Evolutionary conservation across 2,888 invertebrate genomes (phyloP).

Genomic region (Automeris io): DNA sequence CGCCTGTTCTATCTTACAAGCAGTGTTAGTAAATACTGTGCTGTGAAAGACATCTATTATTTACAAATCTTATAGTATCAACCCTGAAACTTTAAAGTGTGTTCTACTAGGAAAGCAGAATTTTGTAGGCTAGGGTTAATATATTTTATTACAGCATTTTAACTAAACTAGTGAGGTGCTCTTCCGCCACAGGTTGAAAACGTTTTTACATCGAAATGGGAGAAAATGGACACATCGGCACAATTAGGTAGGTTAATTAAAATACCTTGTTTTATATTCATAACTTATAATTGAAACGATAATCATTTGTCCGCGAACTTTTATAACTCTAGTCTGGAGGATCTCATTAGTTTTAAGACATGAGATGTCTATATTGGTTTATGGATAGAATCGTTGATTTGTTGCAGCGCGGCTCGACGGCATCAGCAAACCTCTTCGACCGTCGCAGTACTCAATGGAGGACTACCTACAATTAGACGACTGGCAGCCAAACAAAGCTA

Average conservation of each 20-base stretch:
- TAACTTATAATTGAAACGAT: neutral
- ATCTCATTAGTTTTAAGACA: neutral
- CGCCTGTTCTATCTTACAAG: no score
- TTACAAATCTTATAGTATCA: no score
- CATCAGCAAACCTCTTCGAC: slow-evolving; percentile 83
- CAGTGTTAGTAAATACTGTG: no score
- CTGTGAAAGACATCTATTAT: no score
- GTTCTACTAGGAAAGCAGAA: no score
- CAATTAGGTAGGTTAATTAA: slow-evolving; percentile 86
- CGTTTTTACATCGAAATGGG: slow-evolving; percentile 85
- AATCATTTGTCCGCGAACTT: neutral
- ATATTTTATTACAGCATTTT: slow-evolving; percentile 66
- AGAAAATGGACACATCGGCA: slow-evolving; percentile 88
- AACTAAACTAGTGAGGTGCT: slow-evolving; percentile 62
- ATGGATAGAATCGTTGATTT: slow-evolving; percentile 26
- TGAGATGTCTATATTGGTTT: neutral
- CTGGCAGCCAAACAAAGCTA: slow-evolving; percentile 79
- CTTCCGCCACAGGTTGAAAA: slow-evolving; percentile 67
- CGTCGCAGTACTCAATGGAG: slow-evolving; percentile 88
- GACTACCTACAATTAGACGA: slow-evolving; percentile 94
- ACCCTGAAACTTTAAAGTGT: no score
- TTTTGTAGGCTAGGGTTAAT: slow-evolving; percentile 62
- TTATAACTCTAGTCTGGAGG: neutral
- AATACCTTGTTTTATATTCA: slow-evolving; percentile 6
- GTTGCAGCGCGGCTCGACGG: slow-evolving; percentile 95